Percentiles rank a stretch among this genome's conserved stretches.
Evolutionary conservation across 2,797 vertebrate species (phyloP).

Genomic region (Gobio occitaniae): DNA sequence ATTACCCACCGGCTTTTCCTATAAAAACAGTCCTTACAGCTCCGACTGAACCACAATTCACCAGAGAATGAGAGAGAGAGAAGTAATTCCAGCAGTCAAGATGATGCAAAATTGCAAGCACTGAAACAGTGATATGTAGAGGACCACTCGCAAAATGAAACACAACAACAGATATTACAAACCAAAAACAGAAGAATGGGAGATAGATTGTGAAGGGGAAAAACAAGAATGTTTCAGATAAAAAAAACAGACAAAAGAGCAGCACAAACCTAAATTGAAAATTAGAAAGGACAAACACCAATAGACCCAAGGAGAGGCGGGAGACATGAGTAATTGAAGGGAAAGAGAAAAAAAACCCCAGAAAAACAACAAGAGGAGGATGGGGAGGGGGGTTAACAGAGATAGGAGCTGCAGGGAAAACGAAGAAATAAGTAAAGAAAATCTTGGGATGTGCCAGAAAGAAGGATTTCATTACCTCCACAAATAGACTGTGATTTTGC

Average conservation of each 20-base stretch:
- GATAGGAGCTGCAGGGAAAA: not conserved
- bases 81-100: constrained; percentile 29
- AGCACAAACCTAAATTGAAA: constrained; percentile 13
- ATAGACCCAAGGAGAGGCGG: not conserved
- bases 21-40: constrained; percentile 35
- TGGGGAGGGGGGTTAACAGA: not conserved
- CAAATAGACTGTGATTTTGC: constrained; percentile 50
- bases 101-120: constrained; percentile 20
- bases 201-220: not conserved
- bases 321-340: constrained; percentile 41
- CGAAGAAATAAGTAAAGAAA: constrained; percentile 31
- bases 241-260: not conserved
- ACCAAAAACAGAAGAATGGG: constrained; percentile 6
- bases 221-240: constrained; percentile 7
- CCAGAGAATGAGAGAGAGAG: constrained; percentile 9
- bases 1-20: constrained; percentile 27
- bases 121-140: constrained; percentile 25
- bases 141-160: constrained; percentile 15
- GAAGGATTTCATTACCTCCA: constrained; percentile 44
- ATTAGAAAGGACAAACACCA: constrained; percentile 27
- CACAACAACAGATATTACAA: constrained; percentile 23
- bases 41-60: constrained; percentile 9
- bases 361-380: constrained; percentile 23
- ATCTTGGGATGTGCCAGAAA: constrained; percentile 39
- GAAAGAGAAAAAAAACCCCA: not conserved